Evolutionary conservation across 2,797 vertebrate genomes (phyloP), one percentile per base, ranked within the genome.

Genomic region (Micrastur ruficollis): DNA sequence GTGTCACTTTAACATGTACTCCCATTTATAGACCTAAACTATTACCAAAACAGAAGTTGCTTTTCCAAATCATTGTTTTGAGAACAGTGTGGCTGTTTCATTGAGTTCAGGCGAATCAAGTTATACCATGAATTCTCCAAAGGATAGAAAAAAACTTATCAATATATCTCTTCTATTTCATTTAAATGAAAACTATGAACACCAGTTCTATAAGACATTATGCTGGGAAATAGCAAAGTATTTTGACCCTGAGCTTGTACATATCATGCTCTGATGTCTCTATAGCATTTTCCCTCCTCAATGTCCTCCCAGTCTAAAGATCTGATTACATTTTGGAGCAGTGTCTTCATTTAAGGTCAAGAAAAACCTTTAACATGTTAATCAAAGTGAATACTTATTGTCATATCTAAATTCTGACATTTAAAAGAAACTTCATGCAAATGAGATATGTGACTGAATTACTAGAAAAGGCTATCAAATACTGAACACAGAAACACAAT

Each of bases 341-440:
- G 13, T 79, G 71, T 79, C 93, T 98, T 98, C 89, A 97, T 96
- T 97, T 98, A 98, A 98, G 97, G 97, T 97, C 94, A 98, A 97
- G 88, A 92, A 97, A 98, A 96, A 96, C 95, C 96, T 97, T 95
- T 91, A 98, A 97, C 81, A 81, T 93, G 86, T 94, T 98, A 98
- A 98, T 98, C 97, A 97, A 98, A 98, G 93, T 95, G 96, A 98
- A 97, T 98, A 94, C 91, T 97, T 97, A 97, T 94, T 97, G 97
- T 97, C 95, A 96, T 98, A 97, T 97, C 96, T 98, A 90, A 96
- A 92, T 97, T 97, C 92, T 97, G 98, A 98, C 98, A 98, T 98
- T 98, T 98, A 97, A 97, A 97, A 97, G 96, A 97, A 98, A 97
- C 94, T 96, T 97, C 93, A 98, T 98, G 97, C 91, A 98, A 98